A percentile compares a stretch with the other conserved stretches of the same genome.
Conservation (phyloP, 1,140 invertebrate genomes). For the Zaprionus gabonicus region DNA sequence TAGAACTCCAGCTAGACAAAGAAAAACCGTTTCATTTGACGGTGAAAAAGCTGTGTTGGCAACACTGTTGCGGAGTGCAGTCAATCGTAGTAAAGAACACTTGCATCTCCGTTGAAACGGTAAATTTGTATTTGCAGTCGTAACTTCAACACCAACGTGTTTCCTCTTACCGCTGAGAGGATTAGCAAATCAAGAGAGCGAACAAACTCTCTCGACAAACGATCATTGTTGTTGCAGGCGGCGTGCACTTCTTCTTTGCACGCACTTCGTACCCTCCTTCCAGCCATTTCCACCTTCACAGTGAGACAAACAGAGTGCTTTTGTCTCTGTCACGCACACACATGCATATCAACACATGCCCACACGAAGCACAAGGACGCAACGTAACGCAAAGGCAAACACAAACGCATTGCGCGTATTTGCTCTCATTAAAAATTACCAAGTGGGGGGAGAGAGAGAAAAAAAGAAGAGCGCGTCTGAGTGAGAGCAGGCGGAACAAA, state of each 20-base stretch:
- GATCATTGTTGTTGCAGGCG: conserved; percentile 9
- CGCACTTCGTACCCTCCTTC: not conserved
- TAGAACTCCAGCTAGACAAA: not conserved
- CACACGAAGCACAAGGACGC: conserved; percentile 1
- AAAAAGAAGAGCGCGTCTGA: too few relatives aligned
- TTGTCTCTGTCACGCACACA: not conserved
- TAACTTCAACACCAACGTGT: not conserved
- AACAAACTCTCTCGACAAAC: not conserved
- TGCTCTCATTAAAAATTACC: conserved; percentile 10
- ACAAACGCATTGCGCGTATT: not conserved
- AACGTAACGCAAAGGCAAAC: conserved; percentile 4
- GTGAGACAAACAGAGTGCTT: not conserved
- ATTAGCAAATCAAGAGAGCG: conserved; percentile 2
- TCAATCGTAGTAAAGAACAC: not conserved
- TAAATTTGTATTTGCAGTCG: not conserved
- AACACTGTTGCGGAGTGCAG: not conserved
- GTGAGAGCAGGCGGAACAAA: not conserved
- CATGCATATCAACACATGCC: not conserved
- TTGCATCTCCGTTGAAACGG: not conserved
- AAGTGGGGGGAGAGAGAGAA: not conserved
- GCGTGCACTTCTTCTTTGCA: not conserved
- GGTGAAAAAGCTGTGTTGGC: not conserved
- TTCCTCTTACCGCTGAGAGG: not conserved
- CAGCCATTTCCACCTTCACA: not conserved
- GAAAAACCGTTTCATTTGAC: not conserved